Evolutionary conservation across 1,140 invertebrate species (phyloP), one percentile per base, ranked within the genome.

Genomic region (Cyclina sinensis): DNA sequence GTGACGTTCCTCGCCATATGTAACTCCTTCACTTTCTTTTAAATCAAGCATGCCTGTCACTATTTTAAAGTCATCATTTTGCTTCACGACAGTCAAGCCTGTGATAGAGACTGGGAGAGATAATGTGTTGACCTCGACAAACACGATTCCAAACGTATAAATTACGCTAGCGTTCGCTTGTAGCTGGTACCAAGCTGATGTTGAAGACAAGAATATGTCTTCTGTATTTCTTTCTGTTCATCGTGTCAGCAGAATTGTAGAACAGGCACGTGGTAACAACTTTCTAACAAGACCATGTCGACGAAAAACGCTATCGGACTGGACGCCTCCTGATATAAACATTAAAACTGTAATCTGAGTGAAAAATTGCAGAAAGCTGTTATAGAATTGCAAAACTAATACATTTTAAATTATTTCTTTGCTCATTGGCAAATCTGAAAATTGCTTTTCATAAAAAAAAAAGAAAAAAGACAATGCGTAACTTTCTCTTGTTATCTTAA

Each of bases 91-190:
- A 57, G 30, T 9, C 14, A 86, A 24, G 18, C 84, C 84, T 11
- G 73, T 76, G 27, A 86, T 21, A 14, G 84, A 86, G 46, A 86
- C 39, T 0, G 84, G 84, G 7, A 86, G 51, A 24, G 73, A 48
- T 24, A 86, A 32, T 43, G 43, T 35, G 51, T 86, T 86, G 1
- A 78, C 48, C 48, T 86, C 84, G 0, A 78, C 70, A 65, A 86
- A 86, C 11, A 78, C 73, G 65, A 86, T 86, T 4, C 84, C 84
- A 62, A 62, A 59, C 12, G 84, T 78, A 32, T 78, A 86, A 12
- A 27, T 78, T 2, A 76, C 37, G 5, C 30, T 46, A 46, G 18
- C 3, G 27, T 86, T 78, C 12, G 70, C 21, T 0, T 51, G 54
- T 30, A 78, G 54, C n/a, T 37, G 27, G 35, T 57, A 78, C 84